A percentile compares a stretch with the other conserved stretches of the same genome.
These are phyloP conservation scores for Oedothorax gibbosus DNA, from an alignment of 1,140 invertebrate species.

Conservation along the genomic window DNA sequence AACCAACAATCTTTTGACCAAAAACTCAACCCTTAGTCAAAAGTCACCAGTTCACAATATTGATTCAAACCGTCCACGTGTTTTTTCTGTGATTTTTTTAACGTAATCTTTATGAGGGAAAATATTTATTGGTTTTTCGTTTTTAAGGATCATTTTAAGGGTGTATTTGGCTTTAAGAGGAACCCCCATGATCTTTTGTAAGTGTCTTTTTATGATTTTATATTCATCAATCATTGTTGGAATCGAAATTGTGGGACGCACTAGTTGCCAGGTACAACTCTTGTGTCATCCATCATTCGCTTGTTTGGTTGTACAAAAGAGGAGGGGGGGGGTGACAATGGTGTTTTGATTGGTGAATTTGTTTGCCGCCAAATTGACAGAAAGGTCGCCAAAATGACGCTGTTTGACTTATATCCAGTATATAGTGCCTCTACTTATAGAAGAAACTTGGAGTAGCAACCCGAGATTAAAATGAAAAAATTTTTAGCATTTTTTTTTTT, in stretches of 20 bases:
- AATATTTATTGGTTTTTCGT: conserved; percentile 26
- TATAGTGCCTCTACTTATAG: too few relatives aligned
- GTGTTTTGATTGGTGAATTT: too few relatives aligned
- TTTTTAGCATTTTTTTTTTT: too few relatives aligned
- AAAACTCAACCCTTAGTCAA: too few relatives aligned
- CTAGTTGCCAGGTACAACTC: conserved; percentile 11
- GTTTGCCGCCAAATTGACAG: too few relatives aligned
- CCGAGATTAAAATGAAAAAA: too few relatives aligned
- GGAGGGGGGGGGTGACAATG: too few relatives aligned
- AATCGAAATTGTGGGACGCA: conserved; percentile 13
- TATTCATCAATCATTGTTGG: conserved; percentile 27
- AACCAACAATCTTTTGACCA: too few relatives aligned
- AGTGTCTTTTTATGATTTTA: conserved; percentile 13
- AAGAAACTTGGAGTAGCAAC: too few relatives aligned
- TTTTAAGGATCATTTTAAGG: too few relatives aligned
- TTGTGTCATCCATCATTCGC: conserved; percentile 10
- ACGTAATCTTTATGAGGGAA: background rate
- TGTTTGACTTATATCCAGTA: too few relatives aligned
- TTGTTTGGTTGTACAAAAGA: background rate
- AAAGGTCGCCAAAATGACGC: too few relatives aligned
- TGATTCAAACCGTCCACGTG: conserved; percentile 16
- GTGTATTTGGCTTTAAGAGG: background rate
- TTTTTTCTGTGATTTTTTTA: background rate
- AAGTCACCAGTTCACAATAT: background rate
- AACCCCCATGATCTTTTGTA: conserved; percentile 1